A percentile compares a stretch with the other conserved stretches of the same genome.
These are phyloP conservation scores for Parotia lawesii DNA, from an alignment of 2,113 vertebrate species.

Conservation along the genomic window DNA sequence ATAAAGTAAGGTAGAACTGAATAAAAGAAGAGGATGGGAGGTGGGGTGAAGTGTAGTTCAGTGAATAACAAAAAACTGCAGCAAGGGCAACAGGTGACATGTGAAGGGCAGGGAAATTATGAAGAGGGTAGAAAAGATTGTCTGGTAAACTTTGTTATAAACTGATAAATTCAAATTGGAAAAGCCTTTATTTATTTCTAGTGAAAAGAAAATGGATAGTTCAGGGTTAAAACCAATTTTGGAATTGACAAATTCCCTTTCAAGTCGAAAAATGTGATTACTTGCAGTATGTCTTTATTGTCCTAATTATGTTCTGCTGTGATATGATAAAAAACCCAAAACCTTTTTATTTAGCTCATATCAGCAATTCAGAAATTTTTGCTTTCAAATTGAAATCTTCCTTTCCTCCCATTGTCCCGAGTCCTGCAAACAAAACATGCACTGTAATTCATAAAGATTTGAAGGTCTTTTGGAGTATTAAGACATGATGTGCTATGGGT, in stretches of 20 bases:
- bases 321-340: not conserved
- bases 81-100: not conserved
- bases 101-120: not conserved
- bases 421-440: not conserved
- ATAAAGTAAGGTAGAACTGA: not conserved
- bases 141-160: not conserved
- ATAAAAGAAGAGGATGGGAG: not conserved
- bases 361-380: not conserved
- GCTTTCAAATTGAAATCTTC: not conserved
- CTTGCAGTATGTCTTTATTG: not conserved
- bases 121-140: not conserved
- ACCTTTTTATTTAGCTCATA: not conserved
- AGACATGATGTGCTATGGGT: not conserved
- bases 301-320: not conserved
- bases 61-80: not conserved
- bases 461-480: not conserved
- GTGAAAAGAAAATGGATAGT: not conserved
- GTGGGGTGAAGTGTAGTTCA: not conserved
- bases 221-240: not conserved
- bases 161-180: not conserved
- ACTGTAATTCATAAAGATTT: not conserved
- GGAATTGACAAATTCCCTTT: not conserved
- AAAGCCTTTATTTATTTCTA: not conserved
- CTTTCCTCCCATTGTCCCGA: not conserved
- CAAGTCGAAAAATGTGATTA: not conserved